phyloP scores from a whole-genome alignment of 2,797 vertebrate species.

The Hoplostethus mediterraneus region DNA sequence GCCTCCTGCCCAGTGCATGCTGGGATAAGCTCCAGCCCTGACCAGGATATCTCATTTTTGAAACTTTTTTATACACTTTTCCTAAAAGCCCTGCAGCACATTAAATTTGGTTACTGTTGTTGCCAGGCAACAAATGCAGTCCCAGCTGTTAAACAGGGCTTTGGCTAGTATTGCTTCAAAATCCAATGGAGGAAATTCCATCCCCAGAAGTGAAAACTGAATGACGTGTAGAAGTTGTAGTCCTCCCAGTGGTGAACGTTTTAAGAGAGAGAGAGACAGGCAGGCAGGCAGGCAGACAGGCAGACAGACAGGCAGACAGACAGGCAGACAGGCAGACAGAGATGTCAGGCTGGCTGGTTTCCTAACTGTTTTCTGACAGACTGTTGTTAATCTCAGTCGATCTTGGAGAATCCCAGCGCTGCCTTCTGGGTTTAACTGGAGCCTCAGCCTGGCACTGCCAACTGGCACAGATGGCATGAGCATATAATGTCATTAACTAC shows the following conservation, averaged over 20 bases:
- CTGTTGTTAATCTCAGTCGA: constrained; percentile 75
- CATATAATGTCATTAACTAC: constrained; percentile 61
- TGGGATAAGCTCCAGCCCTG: too few relatives aligned
- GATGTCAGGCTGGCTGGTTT: constrained; percentile 37
- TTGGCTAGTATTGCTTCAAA: background rate
- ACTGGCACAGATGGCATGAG: constrained; percentile 66
- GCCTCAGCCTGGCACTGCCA: constrained; percentile 57
- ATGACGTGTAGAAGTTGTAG: background rate
- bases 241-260: background rate
- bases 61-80: background rate
- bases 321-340: constrained; percentile 18
- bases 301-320: constrained; percentile 27
- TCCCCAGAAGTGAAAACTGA: constrained; percentile 9
- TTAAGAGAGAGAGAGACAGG: background rate
- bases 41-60: constrained; percentile 2
- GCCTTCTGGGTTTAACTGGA: constrained; percentile 67
- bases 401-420: constrained; percentile 69
- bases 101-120: constrained; percentile 21
- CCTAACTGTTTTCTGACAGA: constrained; percentile 62
- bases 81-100: constrained; percentile 4
- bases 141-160: constrained; percentile 15
- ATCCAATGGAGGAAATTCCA: background rate
- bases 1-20: too few relatives aligned
- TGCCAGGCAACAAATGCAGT: constrained; percentile 36
- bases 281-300: constrained; percentile 38